These are phyloP conservation scores for Prionailurus bengalensis DNA, from an alignment of 2,113 vertebrate species.

Conservation along the genomic window DNA sequence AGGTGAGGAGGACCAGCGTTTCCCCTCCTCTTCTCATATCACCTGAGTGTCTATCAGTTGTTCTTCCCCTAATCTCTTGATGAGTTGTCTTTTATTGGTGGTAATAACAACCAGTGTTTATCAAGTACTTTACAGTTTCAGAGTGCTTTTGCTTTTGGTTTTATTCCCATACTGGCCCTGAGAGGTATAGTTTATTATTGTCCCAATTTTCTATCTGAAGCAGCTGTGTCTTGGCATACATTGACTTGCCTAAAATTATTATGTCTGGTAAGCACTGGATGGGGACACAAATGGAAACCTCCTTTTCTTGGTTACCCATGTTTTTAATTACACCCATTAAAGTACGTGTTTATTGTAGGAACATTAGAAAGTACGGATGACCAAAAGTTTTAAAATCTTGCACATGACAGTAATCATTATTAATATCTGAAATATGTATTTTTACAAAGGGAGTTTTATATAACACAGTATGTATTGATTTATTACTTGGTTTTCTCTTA, in stretches of 20 bases:
- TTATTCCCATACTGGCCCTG: not conserved
- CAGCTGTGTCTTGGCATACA: not conserved
- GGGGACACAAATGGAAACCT: not conserved
- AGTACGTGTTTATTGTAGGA: not conserved
- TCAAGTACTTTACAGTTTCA: not conserved
- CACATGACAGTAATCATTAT: not conserved
- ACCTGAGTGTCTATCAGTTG: not conserved
- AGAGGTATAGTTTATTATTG: not conserved
- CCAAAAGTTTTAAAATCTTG: not conserved
- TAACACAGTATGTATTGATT: not conserved
- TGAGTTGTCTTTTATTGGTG: not conserved
- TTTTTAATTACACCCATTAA: not conserved
- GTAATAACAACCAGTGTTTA: not conserved
- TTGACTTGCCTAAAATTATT: conserved; percentile 7
- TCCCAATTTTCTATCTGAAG: not conserved
- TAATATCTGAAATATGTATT: not conserved
- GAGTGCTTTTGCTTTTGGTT: not conserved
- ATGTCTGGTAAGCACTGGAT: not conserved
- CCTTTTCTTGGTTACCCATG: not conserved
- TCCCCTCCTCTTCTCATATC: not conserved
- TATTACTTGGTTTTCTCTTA: not conserved
- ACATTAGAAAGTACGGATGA: not conserved
- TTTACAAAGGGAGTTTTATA: not conserved
- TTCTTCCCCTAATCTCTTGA: not conserved
- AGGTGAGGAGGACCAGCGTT: not conserved